Evolutionary conservation across 53 echinoderm and acorn worm species (phyloP).

Genomic region (Echinometra lucunter): DNA sequence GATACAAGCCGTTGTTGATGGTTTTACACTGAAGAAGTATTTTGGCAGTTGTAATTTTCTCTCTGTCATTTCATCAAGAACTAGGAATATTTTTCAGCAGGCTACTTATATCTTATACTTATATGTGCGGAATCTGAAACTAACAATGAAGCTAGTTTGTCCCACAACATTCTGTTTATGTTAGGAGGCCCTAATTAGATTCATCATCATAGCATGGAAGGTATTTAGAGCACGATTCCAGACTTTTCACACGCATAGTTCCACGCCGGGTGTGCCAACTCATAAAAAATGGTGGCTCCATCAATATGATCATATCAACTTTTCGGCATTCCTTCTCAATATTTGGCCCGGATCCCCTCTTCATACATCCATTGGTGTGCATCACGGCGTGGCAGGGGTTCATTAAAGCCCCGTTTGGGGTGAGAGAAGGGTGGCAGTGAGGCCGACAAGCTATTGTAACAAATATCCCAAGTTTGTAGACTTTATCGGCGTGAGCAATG

Average conservation of each 20-base stretch:
- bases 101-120: too few relatives aligned
- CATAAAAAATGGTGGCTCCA: conserved; percentile 39
- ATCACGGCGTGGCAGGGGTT: conserved; percentile 48
- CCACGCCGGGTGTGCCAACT: conserved; percentile 17
- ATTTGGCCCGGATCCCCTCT: neutral
- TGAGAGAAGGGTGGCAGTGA: neutral
- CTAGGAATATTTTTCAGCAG: neutral
- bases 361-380: conserved; percentile 8
- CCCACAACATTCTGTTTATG: conserved; percentile 10
- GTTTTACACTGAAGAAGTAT: neutral
- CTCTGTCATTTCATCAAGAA: neutral
- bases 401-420: conserved; percentile 38
- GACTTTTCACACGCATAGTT: conserved; percentile 31
- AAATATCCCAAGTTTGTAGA: conserved; percentile 49
- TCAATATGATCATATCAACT: conserved; percentile 50
- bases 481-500: conserved; percentile 36
- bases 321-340: conserved; percentile 32
- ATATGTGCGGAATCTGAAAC: neutral
- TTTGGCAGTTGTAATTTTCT: neutral
- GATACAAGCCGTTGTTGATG: too few relatives aligned
- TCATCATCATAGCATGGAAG: neutral
- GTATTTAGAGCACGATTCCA: conserved; percentile 48
- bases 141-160: neutral
- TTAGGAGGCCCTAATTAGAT: conserved; percentile 10
- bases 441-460: conserved; percentile 55